Conservation (phyloP, 2,113 vertebrate genomes). For the Oxyura jamaicensis region DNA sequence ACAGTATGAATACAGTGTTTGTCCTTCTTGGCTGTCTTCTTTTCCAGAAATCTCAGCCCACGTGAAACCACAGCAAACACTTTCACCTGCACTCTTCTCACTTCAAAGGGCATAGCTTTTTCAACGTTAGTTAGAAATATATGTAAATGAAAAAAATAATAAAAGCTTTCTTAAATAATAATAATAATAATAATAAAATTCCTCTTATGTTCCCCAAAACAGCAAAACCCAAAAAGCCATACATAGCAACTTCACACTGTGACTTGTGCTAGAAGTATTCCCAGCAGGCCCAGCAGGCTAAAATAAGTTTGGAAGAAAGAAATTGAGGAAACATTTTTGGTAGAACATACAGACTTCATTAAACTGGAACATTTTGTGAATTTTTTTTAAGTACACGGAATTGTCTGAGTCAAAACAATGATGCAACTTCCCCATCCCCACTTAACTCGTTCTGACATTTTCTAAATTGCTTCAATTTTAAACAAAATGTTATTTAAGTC, state of each 20-base stretch:
- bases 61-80: neutral
- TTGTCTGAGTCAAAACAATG: neutral
- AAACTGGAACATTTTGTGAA: neutral
- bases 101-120: neutral
- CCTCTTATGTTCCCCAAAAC: neutral
- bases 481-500: neutral
- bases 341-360: neutral
- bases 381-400: neutral
- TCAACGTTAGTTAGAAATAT: neutral
- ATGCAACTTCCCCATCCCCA: neutral
- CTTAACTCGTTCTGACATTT: neutral
- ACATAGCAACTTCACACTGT: neutral
- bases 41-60: neutral
- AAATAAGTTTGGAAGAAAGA: neutral
- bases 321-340: neutral
- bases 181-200: neutral
- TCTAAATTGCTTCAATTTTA: conserved; percentile 1
- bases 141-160: neutral
- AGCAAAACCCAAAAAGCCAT: neutral
- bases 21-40: neutral
- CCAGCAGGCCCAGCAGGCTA: neutral
- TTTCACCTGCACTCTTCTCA: neutral
- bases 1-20: neutral
- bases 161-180: neutral
- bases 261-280: neutral